Conservation (phyloP, 2,113 vertebrate species). For the Dipodomys ordii region DNA sequence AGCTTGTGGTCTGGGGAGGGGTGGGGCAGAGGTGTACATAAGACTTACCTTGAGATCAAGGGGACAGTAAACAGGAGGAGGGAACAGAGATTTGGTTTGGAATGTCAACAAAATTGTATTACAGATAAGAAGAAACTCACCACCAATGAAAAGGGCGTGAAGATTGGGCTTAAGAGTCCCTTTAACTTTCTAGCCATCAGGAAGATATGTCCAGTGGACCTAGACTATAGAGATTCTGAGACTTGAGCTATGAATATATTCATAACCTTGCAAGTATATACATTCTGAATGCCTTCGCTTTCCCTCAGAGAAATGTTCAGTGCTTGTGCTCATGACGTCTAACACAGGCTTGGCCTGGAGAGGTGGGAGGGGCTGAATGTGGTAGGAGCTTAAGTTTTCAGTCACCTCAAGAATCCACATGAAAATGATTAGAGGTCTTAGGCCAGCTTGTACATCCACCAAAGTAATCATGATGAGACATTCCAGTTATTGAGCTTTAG, state of each 20-base stretch:
- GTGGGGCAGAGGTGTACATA: not conserved
- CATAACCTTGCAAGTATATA: not conserved
- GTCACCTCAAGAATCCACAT: not conserved
- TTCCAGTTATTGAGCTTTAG: not conserved
- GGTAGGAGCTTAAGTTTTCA: not conserved
- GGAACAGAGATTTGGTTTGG: not conserved
- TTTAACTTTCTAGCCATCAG: not conserved
- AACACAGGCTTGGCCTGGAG: not conserved
- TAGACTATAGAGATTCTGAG: not conserved
- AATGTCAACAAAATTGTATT: not conserved
- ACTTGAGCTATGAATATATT: not conserved
- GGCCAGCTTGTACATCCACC: not conserved
- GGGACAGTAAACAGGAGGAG: not conserved
- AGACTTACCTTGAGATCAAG: not conserved
- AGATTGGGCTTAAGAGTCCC: not conserved
- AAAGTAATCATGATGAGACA: not conserved
- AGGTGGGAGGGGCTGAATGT: not conserved
- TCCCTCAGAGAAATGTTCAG: not conserved
- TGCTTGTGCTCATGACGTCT: not conserved
- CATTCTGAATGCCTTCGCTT: not conserved
- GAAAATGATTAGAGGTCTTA: not conserved
- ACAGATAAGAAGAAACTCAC: not conserved
- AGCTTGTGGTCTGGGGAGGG: not conserved
- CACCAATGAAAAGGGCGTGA: not conserved
- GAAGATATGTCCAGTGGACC: not conserved